These are phyloP conservation scores for Trimorus sp. DNA, from an alignment of 2,888 invertebrate genomes.

Conservation along the genomic window DNA sequence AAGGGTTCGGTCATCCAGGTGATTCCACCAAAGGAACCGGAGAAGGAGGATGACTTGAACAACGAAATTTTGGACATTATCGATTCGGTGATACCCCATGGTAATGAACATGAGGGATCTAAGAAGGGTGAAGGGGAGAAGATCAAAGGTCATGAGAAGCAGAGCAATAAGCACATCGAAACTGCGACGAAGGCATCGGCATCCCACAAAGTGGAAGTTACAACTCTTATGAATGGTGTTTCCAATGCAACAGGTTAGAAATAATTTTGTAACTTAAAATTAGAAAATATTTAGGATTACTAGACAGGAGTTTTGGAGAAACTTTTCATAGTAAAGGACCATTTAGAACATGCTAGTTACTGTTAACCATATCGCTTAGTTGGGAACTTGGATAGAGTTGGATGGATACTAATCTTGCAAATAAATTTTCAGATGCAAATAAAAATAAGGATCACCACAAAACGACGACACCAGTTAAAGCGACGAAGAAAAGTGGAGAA, in stretches of 20 bases:
- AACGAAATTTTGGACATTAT: conserved; percentile 80
- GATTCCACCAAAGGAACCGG: conserved; percentile 75
- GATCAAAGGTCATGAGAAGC: conserved; percentile 51
- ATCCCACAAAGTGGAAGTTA: conserved; percentile 2
- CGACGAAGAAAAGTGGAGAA: not conserved
- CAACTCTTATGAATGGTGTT: not conserved
- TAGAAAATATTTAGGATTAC: too few relatives aligned
- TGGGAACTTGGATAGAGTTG: too few relatives aligned
- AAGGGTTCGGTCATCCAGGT: conserved; percentile 76
- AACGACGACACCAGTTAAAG: conserved; percentile 1
- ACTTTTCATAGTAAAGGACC: too few relatives aligned
- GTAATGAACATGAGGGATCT: conserved; percentile 28
- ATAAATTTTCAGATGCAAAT: not conserved
- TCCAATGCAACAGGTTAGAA: conserved; percentile 6
- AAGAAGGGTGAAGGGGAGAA: conserved; percentile 49
- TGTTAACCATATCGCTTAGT: too few relatives aligned
- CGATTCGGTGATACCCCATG: conserved; percentile 75
- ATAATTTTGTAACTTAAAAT: too few relatives aligned
- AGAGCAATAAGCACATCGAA: conserved; percentile 35
- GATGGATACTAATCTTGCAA: too few relatives aligned
- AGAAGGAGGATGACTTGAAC: conserved; percentile 75
- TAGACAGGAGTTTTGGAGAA: too few relatives aligned
- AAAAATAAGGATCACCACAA: conserved; percentile 4
- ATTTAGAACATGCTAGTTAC: too few relatives aligned
- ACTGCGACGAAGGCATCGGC: not conserved